A percentile compares a stretch with the other conserved stretches of the same genome.
These are phyloP conservation scores for Deroplatys truncata DNA, from an alignment of 2,888 invertebrate genomes.

Conservation along the genomic window DNA sequence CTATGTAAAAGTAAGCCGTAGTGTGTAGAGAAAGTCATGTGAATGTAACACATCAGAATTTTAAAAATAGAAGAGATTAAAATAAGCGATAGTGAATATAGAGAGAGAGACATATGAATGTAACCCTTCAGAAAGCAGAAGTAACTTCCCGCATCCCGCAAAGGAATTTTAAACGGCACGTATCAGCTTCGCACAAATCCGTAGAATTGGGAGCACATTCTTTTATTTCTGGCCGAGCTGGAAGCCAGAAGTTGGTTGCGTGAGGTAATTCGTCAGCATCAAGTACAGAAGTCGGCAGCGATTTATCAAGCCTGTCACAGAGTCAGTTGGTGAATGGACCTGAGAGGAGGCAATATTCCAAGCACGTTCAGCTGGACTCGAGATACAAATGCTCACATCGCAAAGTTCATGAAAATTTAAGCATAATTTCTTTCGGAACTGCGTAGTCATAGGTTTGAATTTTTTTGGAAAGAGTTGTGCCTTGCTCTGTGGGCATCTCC, in stretches of 20 bases:
- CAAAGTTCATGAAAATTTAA: neutral
- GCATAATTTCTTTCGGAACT: neutral
- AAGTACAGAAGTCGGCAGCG: neutral
- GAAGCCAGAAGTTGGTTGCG: too few species aligned
- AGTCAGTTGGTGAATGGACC: neutral
- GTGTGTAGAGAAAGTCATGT: too few species aligned
- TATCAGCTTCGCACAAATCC: too few species aligned
- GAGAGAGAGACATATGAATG: too few species aligned
- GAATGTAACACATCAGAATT: too few species aligned
- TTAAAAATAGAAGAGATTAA: too few species aligned
- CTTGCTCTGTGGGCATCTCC: neutral
- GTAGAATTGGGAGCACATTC: neutral
- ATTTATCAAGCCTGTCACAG: neutral
- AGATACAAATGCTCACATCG: neutral
- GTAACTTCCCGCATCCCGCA: too few species aligned
- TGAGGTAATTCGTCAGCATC: neutral
- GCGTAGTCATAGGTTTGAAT: neutral
- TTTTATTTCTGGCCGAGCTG: neutral
- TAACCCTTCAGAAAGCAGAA: too few species aligned
- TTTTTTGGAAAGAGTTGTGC: neutral
- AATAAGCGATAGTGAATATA: too few species aligned
- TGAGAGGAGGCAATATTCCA: neutral
- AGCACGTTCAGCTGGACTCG: neutral
- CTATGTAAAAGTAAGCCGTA: too few species aligned
- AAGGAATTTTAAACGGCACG: too few species aligned